These are phyloP conservation scores for Thelaira solivaga DNA, from an alignment of 2,888 invertebrate species.

Conservation along the genomic window DNA sequence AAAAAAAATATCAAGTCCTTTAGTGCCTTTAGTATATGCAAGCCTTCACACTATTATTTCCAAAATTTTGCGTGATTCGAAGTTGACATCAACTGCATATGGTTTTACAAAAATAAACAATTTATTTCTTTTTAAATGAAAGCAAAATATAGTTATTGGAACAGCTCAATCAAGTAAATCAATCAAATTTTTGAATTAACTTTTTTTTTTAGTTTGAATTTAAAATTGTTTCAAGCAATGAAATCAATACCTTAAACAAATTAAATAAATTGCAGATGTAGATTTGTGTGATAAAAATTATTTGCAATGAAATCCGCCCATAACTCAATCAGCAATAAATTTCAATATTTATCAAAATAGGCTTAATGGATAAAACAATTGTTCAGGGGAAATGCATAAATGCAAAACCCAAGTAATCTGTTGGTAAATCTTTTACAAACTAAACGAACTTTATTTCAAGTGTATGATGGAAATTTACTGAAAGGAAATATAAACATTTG, in stretches of 20 bases:
- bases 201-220: neutral
- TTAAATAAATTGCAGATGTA: no score
- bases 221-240: slow-evolving; percentile 9
- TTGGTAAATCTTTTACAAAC: slow-evolving; percentile 28
- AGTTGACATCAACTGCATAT: no score
- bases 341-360: slow-evolving; percentile 39
- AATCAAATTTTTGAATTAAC: slow-evolving; percentile 50
- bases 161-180: slow-evolving; percentile 13
- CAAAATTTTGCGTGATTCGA: no score
- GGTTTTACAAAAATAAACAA: slow-evolving; percentile 24
- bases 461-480: neutral
- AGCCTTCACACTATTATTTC: no score
- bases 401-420: slow-evolving; percentile 37
- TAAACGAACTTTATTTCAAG: slow-evolving; percentile 17
- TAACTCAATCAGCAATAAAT: slow-evolving; percentile 31
- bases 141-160: no score
- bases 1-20: no score
- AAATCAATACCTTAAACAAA: slow-evolving; percentile 12
- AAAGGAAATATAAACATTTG: slow-evolving; percentile 55
- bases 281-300: neutral
- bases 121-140: no score
- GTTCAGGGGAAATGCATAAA: slow-evolving; percentile 17
- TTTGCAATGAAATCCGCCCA: neutral
- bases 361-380: slow-evolving; percentile 54
- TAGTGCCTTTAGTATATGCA: no score